Evolutionary conservation across 2,888 invertebrate genomes (phyloP).

Genomic region (Ypsolopha scabrella): DNA sequence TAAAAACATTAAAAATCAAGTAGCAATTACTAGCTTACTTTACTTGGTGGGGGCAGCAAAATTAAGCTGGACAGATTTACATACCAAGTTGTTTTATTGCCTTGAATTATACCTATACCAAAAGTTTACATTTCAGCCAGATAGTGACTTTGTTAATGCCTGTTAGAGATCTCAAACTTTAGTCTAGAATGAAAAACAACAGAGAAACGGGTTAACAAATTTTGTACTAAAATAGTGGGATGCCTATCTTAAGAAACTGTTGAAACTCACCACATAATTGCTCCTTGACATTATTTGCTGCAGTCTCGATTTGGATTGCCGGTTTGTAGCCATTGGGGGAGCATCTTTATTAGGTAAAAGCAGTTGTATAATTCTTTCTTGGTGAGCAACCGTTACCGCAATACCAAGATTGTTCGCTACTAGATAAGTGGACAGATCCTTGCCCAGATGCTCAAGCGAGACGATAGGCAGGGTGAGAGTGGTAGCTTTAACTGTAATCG

Average conservation of each 20-base stretch:
- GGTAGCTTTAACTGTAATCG: constrained; percentile 41
- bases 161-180: too few species aligned
- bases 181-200: too few species aligned
- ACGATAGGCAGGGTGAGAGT: constrained; percentile 49
- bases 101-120: too few species aligned
- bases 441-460: constrained; percentile 55
- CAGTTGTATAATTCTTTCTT: constrained; percentile 47
- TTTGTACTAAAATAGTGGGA: not conserved
- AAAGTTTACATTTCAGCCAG: too few species aligned
- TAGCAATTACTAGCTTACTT: too few species aligned
- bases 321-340: constrained; percentile 25
- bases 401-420: constrained; percentile 54
- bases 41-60: too few species aligned
- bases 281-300: constrained; percentile 50
- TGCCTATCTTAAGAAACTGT: not conserved
- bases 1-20: too few species aligned
- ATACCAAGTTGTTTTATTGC: too few species aligned
- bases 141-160: too few species aligned
- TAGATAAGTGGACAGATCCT: constrained; percentile 58
- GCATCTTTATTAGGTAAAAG: constrained; percentile 28
- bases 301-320: constrained; percentile 38
- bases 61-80: too few species aligned
- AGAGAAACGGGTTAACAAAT: too few species aligned
- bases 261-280: constrained; percentile 28
- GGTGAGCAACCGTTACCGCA: constrained; percentile 51